These are phyloP conservation scores for Conops quadrifasciatus DNA, from an alignment of 2,888 invertebrate genomes.

Conservation along the genomic window DNA sequence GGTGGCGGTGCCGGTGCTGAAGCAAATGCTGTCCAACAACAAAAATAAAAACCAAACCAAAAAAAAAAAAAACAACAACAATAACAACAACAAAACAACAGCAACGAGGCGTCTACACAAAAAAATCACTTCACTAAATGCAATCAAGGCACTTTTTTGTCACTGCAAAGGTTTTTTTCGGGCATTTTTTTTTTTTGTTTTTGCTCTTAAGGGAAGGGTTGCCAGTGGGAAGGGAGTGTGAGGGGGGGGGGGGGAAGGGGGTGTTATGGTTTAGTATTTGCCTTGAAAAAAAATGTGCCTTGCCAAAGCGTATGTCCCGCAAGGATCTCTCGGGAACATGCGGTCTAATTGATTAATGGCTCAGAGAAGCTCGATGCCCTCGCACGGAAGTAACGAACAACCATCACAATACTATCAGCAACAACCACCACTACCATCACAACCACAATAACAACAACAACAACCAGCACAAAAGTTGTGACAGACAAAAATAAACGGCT, in stretches of 20 bases:
- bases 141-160: constrained; percentile 28
- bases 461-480: neutral
- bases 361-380: constrained; percentile 3
- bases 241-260: neutral
- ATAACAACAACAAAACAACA: too few species aligned
- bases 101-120: neutral
- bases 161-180: neutral
- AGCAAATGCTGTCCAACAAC: constrained; percentile 21
- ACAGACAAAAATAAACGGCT: neutral
- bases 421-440: constrained; percentile 1
- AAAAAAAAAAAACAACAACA: neutral
- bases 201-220: neutral
- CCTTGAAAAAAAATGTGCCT: constrained; percentile 2
- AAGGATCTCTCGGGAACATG: constrained; percentile 44
- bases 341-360: constrained; percentile 61
- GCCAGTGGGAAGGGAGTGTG: neutral
- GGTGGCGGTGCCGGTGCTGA: neutral
- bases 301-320: constrained; percentile 33
- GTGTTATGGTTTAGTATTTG: too few species aligned
- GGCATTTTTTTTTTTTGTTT: neutral
- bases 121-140: constrained; percentile 31
- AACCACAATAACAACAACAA: constrained; percentile 10
- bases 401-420: too few species aligned
- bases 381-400: neutral
- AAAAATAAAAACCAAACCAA: constrained; percentile 1